These are phyloP conservation scores for Cactoblastis cactorum DNA, from an alignment of 2,888 invertebrate genomes.

Conservation along the genomic window DNA sequence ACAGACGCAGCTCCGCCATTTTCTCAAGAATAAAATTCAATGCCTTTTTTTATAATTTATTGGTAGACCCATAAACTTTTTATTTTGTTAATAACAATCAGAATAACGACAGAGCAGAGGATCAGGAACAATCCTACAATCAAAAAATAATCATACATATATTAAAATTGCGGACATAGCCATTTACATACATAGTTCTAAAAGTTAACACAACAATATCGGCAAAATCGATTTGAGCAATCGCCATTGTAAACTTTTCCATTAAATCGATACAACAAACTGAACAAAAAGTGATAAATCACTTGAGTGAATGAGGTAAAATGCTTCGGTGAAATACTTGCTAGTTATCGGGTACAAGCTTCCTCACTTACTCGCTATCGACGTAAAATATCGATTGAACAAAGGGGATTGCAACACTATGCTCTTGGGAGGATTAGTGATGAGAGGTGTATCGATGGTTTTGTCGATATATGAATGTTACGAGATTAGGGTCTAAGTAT, in stretches of 20 bases:
- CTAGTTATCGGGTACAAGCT: conserved; percentile 43
- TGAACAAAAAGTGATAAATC: conserved; percentile 20
- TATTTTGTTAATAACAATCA: no score
- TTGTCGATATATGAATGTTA: conserved; percentile 12
- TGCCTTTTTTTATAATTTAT: no score
- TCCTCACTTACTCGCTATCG: conserved; percentile 54
- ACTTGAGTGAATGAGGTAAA: conserved; percentile 15
- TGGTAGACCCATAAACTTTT: no score
- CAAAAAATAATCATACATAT: no score
- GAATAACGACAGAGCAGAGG: no score
- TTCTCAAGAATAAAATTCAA: no score
- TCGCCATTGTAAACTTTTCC: neutral
- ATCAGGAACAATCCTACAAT: no score
- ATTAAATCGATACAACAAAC: conserved; percentile 10
- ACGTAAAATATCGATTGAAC: conserved; percentile 61
- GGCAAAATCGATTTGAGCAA: neutral
- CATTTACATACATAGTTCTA: no score
- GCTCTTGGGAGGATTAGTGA: conserved; percentile 51
- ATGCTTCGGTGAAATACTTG: conserved; percentile 14
- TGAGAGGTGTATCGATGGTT: conserved; percentile 23
- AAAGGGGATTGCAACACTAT: conserved; percentile 56
- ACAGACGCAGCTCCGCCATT: no score
- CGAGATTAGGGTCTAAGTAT: neutral
- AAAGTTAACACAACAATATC: neutral
- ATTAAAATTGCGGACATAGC: no score